Percentiles rank a stretch among this genome's conserved stretches.
Conservation (phyloP, 2,888 invertebrate species). For the Andrena dorsata region DNA sequence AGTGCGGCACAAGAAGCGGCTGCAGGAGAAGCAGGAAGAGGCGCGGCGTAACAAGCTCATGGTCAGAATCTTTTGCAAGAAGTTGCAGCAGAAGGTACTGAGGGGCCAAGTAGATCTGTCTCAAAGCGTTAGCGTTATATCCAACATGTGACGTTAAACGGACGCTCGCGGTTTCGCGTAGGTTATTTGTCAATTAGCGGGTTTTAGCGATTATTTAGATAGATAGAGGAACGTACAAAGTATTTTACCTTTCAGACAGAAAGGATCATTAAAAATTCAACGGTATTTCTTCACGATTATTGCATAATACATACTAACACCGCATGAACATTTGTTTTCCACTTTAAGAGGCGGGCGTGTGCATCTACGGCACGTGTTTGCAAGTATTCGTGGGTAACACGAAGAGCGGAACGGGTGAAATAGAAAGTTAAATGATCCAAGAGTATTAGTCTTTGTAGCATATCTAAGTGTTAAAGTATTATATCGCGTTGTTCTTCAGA, state of each 20-base stretch:
- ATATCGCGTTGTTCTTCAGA: slow-evolving; percentile 33
- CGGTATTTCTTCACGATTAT: slow-evolving; percentile 22
- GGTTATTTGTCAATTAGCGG: slow-evolving; percentile 27
- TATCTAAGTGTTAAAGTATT: slow-evolving; percentile 31
- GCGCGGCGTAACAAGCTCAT: slow-evolving; percentile 90
- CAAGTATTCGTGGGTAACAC: slow-evolving; percentile 7
- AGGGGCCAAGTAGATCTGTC: slow-evolving; percentile 89
- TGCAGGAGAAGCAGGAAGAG: slow-evolving; percentile 87
- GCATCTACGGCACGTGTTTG: neutral
- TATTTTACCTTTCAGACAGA: slow-evolving; percentile 12
- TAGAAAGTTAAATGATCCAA: slow-evolving; percentile 16
- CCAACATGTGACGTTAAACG: slow-evolving; percentile 77
- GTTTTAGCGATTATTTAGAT: slow-evolving; percentile 2
- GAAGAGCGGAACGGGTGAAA: neutral
- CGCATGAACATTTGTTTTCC: slow-evolving; percentile 16
- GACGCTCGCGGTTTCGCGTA: slow-evolving; percentile 19
- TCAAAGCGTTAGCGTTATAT: slow-evolving; percentile 87
- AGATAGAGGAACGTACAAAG: slow-evolving; percentile 48
- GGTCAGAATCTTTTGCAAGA: slow-evolving; percentile 92
- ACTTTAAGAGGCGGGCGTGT: neutral
- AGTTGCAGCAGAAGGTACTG: slow-evolving; percentile 89
- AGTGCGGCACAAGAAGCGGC: slow-evolving; percentile 87
- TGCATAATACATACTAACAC: slow-evolving; percentile 37
- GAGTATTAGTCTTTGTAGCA: slow-evolving; percentile 16
- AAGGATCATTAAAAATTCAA: slow-evolving; percentile 36